These are phyloP conservation scores for Malurus splendens DNA, from an alignment of 2,797 vertebrate species.

Conservation along the genomic window DNA sequence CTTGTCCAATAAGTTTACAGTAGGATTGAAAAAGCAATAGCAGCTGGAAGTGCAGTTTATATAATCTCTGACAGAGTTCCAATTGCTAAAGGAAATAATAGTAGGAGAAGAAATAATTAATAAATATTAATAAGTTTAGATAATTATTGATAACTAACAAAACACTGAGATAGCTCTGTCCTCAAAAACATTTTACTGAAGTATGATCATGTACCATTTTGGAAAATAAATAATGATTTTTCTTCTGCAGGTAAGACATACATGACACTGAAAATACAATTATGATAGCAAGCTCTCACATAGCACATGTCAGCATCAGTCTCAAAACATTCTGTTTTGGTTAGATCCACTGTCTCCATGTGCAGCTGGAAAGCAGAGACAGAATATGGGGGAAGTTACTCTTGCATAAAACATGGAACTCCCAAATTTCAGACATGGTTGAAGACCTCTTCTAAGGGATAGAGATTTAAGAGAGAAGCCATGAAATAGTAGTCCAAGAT, in stretches of 20 bases:
- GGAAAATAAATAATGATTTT: background rate
- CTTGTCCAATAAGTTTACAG: slow-evolving; percentile 96
- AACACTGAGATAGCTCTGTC: background rate
- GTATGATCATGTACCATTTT: background rate
- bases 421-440: background rate
- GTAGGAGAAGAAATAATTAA: slow-evolving; percentile 38
- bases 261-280: background rate
- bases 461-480: background rate
- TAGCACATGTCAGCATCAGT: background rate
- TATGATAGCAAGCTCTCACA: background rate
- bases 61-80: slow-evolving; percentile 96
- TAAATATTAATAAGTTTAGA: background rate
- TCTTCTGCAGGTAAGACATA: background rate
- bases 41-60: slow-evolving; percentile 98
- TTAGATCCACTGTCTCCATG: background rate
- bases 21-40: slow-evolving; percentile 98
- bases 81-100: slow-evolving; percentile 82
- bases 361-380: background rate
- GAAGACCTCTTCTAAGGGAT: background rate
- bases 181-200: background rate
- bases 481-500: background rate
- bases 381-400: background rate
- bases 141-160: background rate
- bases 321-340: background rate
- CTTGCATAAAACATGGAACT: background rate